Percentiles rank a stretch among this genome's conserved stretches.
Conservation (phyloP, 1,140 invertebrate genomes). For the Drosophila subpulchrella region DNA sequence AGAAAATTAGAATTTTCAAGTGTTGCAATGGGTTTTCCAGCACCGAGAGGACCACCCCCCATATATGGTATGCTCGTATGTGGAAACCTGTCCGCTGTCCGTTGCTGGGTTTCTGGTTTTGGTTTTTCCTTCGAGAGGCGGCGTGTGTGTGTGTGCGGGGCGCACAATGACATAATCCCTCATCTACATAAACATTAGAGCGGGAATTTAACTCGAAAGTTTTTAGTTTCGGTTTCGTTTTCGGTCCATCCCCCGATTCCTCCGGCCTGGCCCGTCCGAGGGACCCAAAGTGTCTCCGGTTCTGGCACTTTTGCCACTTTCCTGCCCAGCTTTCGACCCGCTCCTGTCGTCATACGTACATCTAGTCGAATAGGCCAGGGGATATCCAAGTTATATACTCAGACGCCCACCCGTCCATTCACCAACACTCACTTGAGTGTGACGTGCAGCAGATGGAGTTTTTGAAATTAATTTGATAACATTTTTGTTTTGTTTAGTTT, state of each 20-base stretch:
- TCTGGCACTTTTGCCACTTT: constrained; percentile 62
- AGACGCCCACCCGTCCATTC: constrained; percentile 18
- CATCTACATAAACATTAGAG: constrained; percentile 83
- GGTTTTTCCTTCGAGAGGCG: constrained; percentile 20
- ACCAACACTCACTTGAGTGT: constrained; percentile 59
- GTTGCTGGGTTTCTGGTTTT: constrained; percentile 37
- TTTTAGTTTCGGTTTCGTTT: constrained; percentile 83
- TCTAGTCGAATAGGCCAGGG: constrained; percentile 32
- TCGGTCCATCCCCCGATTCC: constrained; percentile 60
- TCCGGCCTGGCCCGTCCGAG: background rate
- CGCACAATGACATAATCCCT: constrained; percentile 82
- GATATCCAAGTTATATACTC: constrained; percentile 16
- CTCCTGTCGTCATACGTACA: constrained; percentile 12
- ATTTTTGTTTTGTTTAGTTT: constrained; percentile 55
- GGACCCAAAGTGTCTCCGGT: constrained; percentile 60
- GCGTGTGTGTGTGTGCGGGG: constrained; percentile 28
- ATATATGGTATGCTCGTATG: background rate
- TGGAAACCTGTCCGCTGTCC: constrained; percentile 35
- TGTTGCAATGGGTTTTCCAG: constrained; percentile 69
- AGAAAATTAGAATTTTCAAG: constrained; percentile 83
- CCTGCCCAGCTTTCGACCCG: constrained; percentile 30
- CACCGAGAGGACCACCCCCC: background rate
- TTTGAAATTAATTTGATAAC: constrained; percentile 80
- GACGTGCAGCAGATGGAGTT: constrained; percentile 78
- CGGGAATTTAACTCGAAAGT: constrained; percentile 82